Conservation (phyloP, 2,888 invertebrate genomes). For the Brachyptera putata region DNA sequence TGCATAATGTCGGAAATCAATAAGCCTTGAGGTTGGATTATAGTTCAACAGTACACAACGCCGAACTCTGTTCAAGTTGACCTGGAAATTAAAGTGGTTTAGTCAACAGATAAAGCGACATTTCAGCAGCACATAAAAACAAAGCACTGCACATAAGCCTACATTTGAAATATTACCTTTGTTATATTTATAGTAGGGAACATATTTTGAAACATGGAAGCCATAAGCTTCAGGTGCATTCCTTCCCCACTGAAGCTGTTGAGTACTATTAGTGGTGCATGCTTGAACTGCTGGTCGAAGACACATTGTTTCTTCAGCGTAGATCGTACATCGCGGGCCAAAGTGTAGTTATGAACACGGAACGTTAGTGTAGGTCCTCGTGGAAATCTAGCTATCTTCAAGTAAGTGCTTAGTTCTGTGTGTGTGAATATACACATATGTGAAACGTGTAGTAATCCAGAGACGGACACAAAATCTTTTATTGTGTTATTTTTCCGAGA, state of each 20-base stretch:
- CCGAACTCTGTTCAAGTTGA: constrained; percentile 79
- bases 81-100: constrained; percentile 56
- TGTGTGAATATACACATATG: constrained; percentile 88
- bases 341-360: constrained; percentile 73
- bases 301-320: constrained; percentile 79
- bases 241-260: constrained; percentile 89
- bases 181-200: constrained; percentile 95
- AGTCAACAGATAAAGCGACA: too few species aligned
- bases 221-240: constrained; percentile 84
- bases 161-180: constrained; percentile 52
- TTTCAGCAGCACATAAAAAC: too few species aligned
- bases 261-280: constrained; percentile 84
- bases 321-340: constrained; percentile 82
- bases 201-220: constrained; percentile 97
- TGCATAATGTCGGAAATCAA: constrained; percentile 94
- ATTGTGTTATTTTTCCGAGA: constrained; percentile 87
- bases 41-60: constrained; percentile 91
- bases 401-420: constrained; percentile 76
- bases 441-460: constrained; percentile 87
- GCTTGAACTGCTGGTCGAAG: constrained; percentile 76
- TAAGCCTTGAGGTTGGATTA: constrained; percentile 72
- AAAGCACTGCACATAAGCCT: too few species aligned
- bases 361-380: constrained; percentile 92
- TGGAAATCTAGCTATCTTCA: constrained; percentile 80
- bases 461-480: constrained; percentile 90